Conservation (phyloP, 2,797 vertebrate genomes). For the Hemibagrus guttatus region DNA sequence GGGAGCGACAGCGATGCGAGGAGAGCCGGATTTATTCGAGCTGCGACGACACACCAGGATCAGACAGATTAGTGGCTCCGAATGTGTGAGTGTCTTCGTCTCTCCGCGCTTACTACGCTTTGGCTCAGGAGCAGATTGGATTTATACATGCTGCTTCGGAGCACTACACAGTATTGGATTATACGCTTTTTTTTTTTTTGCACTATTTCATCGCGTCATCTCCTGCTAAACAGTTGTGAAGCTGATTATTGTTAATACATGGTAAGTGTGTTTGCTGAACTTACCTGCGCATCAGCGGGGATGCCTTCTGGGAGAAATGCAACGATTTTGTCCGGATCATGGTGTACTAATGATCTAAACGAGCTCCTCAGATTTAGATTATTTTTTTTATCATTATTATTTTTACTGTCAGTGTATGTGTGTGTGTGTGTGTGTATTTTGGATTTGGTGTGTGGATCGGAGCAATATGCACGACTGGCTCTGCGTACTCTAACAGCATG, state of each 20-base stretch:
- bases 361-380: too few relatives aligned
- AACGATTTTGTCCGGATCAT: background rate
- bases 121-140: background rate
- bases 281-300: background rate
- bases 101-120: slow-evolving; percentile 6
- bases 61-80: slow-evolving; percentile 30
- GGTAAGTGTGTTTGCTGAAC: slow-evolving; percentile 11
- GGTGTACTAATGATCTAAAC: too few relatives aligned
- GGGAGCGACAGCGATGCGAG: background rate
- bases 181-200: background rate
- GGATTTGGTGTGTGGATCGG: background rate
- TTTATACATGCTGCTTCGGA: background rate
- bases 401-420: slow-evolving; percentile 4
- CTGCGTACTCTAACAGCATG: background rate
- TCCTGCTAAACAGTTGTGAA: background rate
- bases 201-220: background rate
- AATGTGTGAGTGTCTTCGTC: too few relatives aligned
- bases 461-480: background rate
- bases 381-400: too few relatives aligned
- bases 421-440: too few relatives aligned
- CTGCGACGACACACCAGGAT: background rate
- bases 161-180: slow-evolving; percentile 16
- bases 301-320: background rate
- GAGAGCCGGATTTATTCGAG: slow-evolving; percentile 5
- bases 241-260: background rate